Conservation (phyloP, 2,113 vertebrate genomes). For the Campylomormyrus numenius region DNA sequence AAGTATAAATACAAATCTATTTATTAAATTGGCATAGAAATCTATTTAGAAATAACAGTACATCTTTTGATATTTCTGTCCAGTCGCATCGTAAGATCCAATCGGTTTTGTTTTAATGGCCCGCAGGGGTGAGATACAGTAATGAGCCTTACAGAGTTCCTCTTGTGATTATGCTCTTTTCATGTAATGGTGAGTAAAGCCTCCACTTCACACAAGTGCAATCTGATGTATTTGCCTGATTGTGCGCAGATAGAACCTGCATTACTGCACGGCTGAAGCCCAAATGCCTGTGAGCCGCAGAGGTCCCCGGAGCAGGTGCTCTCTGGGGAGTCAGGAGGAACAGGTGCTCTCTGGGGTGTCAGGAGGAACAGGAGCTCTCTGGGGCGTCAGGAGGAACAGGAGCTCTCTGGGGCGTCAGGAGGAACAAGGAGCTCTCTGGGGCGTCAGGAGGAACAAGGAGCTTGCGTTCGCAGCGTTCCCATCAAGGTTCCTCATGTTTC, state of each 20-base stretch:
- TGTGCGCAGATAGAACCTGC: not conserved
- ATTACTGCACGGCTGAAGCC: not conserved
- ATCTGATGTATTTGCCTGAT: not conserved
- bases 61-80: not conserved
- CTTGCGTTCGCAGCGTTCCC: not conserved
- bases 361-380: not conserved
- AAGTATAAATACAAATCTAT: not conserved
- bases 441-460: not conserved
- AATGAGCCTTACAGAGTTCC: not conserved
- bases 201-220: not conserved
- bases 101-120: not conserved
- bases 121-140: not conserved
- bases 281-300: not conserved
- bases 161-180: not conserved
- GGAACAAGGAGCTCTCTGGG: not conserved
- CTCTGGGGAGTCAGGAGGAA: not conserved
- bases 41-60: not conserved
- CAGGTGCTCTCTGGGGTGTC: not conserved
- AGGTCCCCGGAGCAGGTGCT: not conserved
- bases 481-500: not conserved
- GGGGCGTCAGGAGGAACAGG: not conserved
- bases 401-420: not conserved
- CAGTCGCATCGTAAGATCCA: not conserved
- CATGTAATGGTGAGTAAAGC: not conserved
- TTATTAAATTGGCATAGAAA: not conserved